Percentiles rank a stretch among this genome's conserved stretches.
Conservation (phyloP, 2,888 invertebrate species). For the Stenoptilia bipunctidactyla region DNA sequence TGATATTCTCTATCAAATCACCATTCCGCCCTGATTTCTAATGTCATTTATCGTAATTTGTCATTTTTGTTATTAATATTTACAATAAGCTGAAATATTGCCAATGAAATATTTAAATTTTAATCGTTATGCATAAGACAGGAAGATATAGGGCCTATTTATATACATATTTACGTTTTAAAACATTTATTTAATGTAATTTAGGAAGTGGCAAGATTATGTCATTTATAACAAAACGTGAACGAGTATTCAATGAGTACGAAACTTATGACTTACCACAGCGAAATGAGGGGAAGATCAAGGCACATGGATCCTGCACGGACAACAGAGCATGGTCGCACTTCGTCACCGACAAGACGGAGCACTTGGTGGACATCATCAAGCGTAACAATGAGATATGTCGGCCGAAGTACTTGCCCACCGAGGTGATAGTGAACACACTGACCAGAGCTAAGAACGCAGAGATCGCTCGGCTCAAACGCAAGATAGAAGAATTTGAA, state of each 20-base stretch:
- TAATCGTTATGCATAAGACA: slow-evolving; percentile 41
- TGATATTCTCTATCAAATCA: slow-evolving; percentile 46
- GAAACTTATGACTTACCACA: slow-evolving; percentile 53
- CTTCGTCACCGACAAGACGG: slow-evolving; percentile 63
- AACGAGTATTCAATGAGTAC: slow-evolving; percentile 57
- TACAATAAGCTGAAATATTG: slow-evolving; percentile 31
- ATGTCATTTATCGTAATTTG: slow-evolving; percentile 56
- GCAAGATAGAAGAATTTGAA: slow-evolving; percentile 57
- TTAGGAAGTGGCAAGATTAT: slow-evolving; percentile 30
- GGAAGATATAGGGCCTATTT: slow-evolving; percentile 35
- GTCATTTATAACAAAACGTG: slow-evolving; percentile 64
- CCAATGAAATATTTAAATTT: slow-evolving; percentile 34
- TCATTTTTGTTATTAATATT: slow-evolving; percentile 47
- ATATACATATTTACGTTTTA: slow-evolving; percentile 34
- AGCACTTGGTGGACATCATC: slow-evolving; percentile 69
- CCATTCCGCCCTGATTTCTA: slow-evolving; percentile 46
- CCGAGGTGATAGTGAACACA: slow-evolving; percentile 53
- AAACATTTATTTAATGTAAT: slow-evolving; percentile 30
- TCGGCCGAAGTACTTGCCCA: slow-evolving; percentile 50
- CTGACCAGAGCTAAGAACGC: slow-evolving; percentile 59
- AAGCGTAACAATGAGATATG: slow-evolving; percentile 51
- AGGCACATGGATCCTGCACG: slow-evolving; percentile 66
- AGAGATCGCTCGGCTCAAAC: slow-evolving; percentile 56
- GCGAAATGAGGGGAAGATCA: slow-evolving; percentile 67
- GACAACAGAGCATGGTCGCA: slow-evolving; percentile 72